These are phyloP conservation scores for Darwinula stevensoni DNA, from an alignment of 2,888 invertebrate genomes.

Conservation along the genomic window DNA sequence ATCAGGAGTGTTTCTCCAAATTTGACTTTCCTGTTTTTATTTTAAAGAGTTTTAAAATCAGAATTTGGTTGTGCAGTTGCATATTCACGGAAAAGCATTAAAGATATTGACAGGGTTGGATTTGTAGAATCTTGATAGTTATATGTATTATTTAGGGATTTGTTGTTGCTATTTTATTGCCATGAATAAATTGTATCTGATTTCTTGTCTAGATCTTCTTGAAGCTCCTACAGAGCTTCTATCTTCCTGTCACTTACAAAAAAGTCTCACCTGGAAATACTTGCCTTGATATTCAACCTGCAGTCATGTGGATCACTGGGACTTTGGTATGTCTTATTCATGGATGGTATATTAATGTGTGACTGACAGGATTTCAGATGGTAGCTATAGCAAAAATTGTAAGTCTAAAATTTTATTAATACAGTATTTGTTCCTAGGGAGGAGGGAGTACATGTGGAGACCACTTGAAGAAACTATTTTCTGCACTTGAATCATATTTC, in stretches of 20 bases:
- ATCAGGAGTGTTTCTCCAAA: too few species aligned
- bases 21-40: too few species aligned
- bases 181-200: constrained; percentile 11
- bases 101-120: too few species aligned
- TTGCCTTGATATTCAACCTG: constrained; percentile 1
- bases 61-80: too few species aligned
- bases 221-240: constrained; percentile 28
- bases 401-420: constrained; percentile 10
- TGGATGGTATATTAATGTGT: too few species aligned
- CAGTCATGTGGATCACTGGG: constrained; percentile 13
- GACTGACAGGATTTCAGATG: too few species aligned
- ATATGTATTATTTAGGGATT: too few species aligned
- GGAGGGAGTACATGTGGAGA: constrained; percentile 33
- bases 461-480: constrained; percentile 46
- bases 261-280: constrained; percentile 14
- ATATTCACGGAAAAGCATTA: too few species aligned
- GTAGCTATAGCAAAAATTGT: too few species aligned
- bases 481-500: constrained; percentile 52
- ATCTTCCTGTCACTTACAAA: constrained; percentile 45
- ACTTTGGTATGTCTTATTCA: constrained; percentile 23
- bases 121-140: too few species aligned
- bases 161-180: too few species aligned
- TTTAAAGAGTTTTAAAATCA: too few species aligned
- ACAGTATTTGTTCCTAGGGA: constrained; percentile 23
- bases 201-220: constrained; percentile 14